Base-by-base conservation (phyloP, 2,113 vertebrate genomes). In the Centrocercus urophasianus region DNA sequence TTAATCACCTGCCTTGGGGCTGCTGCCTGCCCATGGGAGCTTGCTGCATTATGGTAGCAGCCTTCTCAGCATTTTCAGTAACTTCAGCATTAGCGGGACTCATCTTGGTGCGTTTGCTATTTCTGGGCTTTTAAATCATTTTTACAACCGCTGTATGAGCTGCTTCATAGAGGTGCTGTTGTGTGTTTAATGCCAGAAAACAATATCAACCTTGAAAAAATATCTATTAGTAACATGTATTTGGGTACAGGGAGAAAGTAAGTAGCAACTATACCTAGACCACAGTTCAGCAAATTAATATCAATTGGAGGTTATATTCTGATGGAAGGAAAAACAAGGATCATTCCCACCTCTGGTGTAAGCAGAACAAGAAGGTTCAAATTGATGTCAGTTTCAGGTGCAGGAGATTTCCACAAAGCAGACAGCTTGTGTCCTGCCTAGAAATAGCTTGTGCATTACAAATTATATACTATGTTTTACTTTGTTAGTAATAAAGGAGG, bases 61-160 rank as follows among this genome's bases (percentile, higher is more conserved):
- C 28, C 30, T 90, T 82, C 45, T 24, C 42, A 77, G 6, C 13
- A 10, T n/a, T 83, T 73, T 72, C 45, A 45, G 38, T 24, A 52
- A 59, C n/a, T 75, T 52, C 66, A 66, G 36, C 0, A 0, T 14
- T 43, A 77, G 28, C 16, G 77, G 20, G 15, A 50, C 20, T 83
- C 3, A 1, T 66, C 45, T 25, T 19, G 21, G 13, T 45, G 40
- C 6, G 40, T 34, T 16, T 22, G 13, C 16, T 76, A 48, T 71
- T 92, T 72, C 70, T 76, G 56, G 38, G 40, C 32, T 91, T 76
- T 76, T 66, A 1, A 34, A 70, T 65, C 32, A 34, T 75, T 84
- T 82, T 45, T 28, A 6, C 66, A 40, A 47, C 13, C 0, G 0
- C 57, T 0, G 0, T 32, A 43, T 0, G 4, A 78, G 5, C 18